Percentiles rank a stretch among this genome's conserved stretches.
Evolutionary conservation across 2,888 invertebrate species (phyloP).

Genomic region (Aromia moschata): DNA sequence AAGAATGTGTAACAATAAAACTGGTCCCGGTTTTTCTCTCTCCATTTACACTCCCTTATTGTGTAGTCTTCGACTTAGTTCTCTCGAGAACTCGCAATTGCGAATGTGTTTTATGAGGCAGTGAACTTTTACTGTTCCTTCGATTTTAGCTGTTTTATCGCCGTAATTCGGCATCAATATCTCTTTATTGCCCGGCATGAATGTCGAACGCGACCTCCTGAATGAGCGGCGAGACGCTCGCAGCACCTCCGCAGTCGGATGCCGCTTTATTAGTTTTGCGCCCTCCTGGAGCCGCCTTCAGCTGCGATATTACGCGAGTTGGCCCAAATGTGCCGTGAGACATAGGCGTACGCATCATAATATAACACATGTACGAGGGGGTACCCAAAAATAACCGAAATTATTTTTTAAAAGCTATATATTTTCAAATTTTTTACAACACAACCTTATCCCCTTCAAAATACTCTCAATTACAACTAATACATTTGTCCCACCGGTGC

Average conservation of each 20-base stretch:
- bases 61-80: conserved; percentile 36
- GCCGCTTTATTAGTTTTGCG: conserved; percentile 24
- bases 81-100: conserved; percentile 36
- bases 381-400: too few species aligned
- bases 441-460: too few species aligned
- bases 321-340: conserved; percentile 8
- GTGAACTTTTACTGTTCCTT: conserved; percentile 39
- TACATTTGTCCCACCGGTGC: too few species aligned
- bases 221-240: background rate
- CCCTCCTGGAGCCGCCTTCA: conserved; percentile 9
- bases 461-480: too few species aligned
- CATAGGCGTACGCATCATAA: background rate
- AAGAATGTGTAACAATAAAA: conserved; percentile 34
- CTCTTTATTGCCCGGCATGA: conserved; percentile 34
- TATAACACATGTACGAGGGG: too few species aligned
- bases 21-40: conserved; percentile 29
- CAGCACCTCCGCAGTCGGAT: conserved; percentile 1
- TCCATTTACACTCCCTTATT: conserved; percentile 37
- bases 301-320: conserved; percentile 4
- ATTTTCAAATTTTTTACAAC: too few species aligned
- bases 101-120: conserved; percentile 35
- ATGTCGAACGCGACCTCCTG: conserved; percentile 28
- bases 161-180: conserved; percentile 35
- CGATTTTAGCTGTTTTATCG: conserved; percentile 34
- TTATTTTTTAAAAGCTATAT: too few species aligned